Conservation (phyloP, 2,113 vertebrate genomes). For the Geococcyx californianus region DNA sequence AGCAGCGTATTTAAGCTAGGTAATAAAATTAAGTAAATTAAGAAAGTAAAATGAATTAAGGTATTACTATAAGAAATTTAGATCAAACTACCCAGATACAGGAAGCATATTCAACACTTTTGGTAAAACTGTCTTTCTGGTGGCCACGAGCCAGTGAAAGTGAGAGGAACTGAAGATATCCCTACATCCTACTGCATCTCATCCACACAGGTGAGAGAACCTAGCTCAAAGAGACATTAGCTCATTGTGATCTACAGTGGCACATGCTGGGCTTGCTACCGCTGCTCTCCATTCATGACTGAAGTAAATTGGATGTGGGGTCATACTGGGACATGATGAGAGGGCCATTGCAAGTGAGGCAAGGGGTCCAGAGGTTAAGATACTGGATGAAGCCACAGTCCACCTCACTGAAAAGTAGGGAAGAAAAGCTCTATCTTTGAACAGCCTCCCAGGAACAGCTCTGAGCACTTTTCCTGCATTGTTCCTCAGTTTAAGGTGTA, state of each 20-base stretch:
- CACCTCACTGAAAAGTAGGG: background rate
- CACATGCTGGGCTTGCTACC: rapidly evolving
- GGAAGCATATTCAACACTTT: background rate
- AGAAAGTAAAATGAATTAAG: background rate
- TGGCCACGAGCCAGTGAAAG: background rate
- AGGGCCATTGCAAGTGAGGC: background rate
- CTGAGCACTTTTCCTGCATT: background rate
- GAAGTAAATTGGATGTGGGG: background rate
- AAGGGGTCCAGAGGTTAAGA: background rate
- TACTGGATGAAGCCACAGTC: background rate
- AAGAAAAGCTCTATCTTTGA: background rate
- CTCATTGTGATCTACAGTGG: rapidly evolving
- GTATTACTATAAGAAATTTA: background rate
- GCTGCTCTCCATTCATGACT: background rate
- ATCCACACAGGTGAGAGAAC: rapidly evolving
- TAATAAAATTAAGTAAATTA: background rate
- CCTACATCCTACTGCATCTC: background rate
- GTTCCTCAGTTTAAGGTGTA: background rate
- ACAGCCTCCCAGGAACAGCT: background rate
- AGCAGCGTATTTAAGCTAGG: background rate
- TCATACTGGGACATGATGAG: background rate
- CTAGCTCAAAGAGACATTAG: background rate
- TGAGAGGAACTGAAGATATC: rapidly evolving
- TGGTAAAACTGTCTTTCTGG: background rate
- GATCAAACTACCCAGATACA: background rate